A percentile compares a stretch with the other conserved stretches of the same genome.
Conservation (phyloP, 2,888 invertebrate genomes). For the Nymphalis urticae region DNA sequence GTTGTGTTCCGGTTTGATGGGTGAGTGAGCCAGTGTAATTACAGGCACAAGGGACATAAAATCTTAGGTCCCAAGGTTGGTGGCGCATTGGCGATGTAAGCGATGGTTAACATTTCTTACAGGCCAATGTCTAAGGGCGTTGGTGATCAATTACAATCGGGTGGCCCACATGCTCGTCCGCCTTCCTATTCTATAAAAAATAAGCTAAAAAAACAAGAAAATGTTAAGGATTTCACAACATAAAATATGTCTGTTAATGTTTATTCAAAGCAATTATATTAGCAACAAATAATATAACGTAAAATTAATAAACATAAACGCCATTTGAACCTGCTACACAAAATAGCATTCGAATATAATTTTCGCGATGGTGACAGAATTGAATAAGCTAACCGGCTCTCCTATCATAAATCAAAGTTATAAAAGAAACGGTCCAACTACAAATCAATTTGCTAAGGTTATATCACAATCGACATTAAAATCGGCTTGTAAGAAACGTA, state of each 20-base stretch:
- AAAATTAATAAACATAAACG: neutral
- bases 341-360: neutral
- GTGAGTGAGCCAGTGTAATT: no score
- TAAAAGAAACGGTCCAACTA: slow-evolving; percentile 21
- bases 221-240: neutral
- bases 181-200: no score
- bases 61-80: no score
- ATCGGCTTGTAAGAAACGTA: slow-evolving; percentile 27
- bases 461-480: slow-evolving; percentile 27
- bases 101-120: no score
- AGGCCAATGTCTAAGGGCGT: no score
- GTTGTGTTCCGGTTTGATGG: no score
- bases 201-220: neutral
- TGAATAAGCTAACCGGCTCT: neutral
- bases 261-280: neutral
- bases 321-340: neutral
- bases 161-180: no score
- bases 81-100: no score
- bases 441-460: slow-evolving; percentile 39
- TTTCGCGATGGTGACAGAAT: neutral
- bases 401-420: slow-evolving; percentile 48
- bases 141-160: no score
- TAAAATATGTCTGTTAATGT: neutral
- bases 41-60: no score
- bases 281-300: slow-evolving; percentile 1